Percentiles rank a stretch among this genome's conserved stretches.
These are phyloP conservation scores for Philaenus spumarius DNA, from an alignment of 1,140 invertebrate species.

Conservation along the genomic window DNA sequence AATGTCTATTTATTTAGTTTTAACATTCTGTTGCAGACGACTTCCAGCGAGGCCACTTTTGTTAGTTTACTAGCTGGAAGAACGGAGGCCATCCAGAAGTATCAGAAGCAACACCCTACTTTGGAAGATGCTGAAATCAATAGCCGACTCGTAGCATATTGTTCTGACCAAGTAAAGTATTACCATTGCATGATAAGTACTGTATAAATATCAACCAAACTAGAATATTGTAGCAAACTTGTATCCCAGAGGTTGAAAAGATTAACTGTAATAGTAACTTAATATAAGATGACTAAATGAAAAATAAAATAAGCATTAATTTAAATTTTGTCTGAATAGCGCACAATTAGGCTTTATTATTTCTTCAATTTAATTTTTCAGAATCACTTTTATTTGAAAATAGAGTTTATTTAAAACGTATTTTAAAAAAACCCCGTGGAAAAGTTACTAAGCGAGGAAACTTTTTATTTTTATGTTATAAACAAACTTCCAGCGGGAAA, in stretches of 20 bases:
- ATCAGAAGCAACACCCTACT: slow-evolving; percentile 57
- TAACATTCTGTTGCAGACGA: slow-evolving; percentile 51
- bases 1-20: too few relatives aligned
- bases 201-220: too few relatives aligned
- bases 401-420: too few relatives aligned
- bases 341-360: too few relatives aligned
- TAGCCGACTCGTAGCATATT: slow-evolving; percentile 87
- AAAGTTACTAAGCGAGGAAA: too few relatives aligned
- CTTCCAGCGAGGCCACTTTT: slow-evolving; percentile 87
- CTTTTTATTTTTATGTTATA: too few relatives aligned
- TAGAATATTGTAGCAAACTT: too few relatives aligned
- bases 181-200: too few relatives aligned
- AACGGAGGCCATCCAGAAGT: slow-evolving; percentile 69
- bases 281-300: not conserved
- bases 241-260: not conserved
- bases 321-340: not conserved
- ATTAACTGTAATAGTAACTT: not conserved
- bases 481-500: too few relatives aligned
- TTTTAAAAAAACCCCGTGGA: too few relatives aligned
- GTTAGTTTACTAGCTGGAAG: slow-evolving; percentile 84
- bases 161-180: slow-evolving; percentile 69
- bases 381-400: too few relatives aligned
- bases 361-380: too few relatives aligned
- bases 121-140: slow-evolving; percentile 84
- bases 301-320: not conserved